These are phyloP conservation scores for Pteronura brasiliensis DNA, from an alignment of 2,113 vertebrate species.

Conservation along the genomic window DNA sequence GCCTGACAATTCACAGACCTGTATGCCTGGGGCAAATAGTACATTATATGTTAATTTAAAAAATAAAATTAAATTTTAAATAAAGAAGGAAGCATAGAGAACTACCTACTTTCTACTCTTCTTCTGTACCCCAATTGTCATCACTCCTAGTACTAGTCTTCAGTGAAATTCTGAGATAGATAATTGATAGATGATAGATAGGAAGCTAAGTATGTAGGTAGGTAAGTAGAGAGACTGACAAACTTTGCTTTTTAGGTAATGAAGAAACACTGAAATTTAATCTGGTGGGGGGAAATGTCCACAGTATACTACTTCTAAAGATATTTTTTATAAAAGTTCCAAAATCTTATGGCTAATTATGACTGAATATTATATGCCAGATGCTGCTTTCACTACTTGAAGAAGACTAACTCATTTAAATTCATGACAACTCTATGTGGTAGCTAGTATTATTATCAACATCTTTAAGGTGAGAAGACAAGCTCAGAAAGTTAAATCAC, in stretches of 20 bases:
- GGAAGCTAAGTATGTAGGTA: not conserved
- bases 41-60: no score
- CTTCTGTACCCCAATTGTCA: not conserved
- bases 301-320: not conserved
- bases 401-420: not conserved
- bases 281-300: rapidly evolving
- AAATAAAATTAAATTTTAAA: no score
- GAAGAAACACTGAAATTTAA: not conserved
- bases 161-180: not conserved
- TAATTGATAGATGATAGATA: not conserved
- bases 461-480: not conserved
- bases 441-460: not conserved
- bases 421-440: not conserved
- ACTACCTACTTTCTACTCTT: not conserved
- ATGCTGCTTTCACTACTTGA: not conserved
- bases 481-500: not conserved
- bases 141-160: not conserved
- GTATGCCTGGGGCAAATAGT: no score
- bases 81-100: not conserved
- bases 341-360: not conserved
- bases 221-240: not conserved
- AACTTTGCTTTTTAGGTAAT: not conserved
- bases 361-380: not conserved
- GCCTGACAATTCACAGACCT: no score
- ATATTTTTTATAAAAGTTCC: not conserved